Base-by-base conservation (phyloP, 2,113 vertebrate genomes). In the Hystrix cristata region DNA sequence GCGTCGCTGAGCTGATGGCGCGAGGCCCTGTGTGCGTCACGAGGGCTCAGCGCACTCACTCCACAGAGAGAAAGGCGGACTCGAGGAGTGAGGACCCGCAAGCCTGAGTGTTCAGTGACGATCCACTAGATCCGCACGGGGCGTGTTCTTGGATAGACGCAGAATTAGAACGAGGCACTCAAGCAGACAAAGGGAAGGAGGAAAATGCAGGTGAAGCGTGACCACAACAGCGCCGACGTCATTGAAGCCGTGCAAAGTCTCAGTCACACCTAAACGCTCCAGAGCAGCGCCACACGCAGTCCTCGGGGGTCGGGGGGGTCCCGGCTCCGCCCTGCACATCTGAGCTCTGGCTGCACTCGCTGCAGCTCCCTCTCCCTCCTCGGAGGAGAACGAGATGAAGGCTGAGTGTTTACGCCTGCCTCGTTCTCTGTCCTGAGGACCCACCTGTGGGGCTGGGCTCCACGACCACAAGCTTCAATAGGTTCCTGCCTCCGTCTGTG, bases 141-240 rank as follows among this genome's bases (percentile, higher is more conserved):
- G 48, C 69, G 46, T 25, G 57, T 59, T 67, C 19, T 76, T 76
- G 60, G 43, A 79, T 78, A 90, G 71, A 43, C 34, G 16, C 46
- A 79, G 78, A 59, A 34, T n/a, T n/a, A 79, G 10, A 90, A n/a
- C 3, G 1, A 64, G 60, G 38, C 27, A 13, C 4, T 3, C 57
- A 62, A 43, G 27, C 38, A 29, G 18, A 29, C 23, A 62, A 87
- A 10, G 14, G 64, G 46, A 38, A 67, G 5, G 46, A 46, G 21
- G 16, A 6, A 57, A 57, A 31, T 21, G 27, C 43, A 10, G 25
- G 43, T 27, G 11, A 89, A 23, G 27, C 19, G 2, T 29, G 6
- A 27, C 48, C 11, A 64, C 7, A 43, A 3, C 1, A 84, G 5
- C 1, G 34, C 18, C 0, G 1, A 19, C 7, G 23, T 21, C 3